Conservation (phyloP, 2,888 invertebrate genomes). For the Brachyptera risi region DNA sequence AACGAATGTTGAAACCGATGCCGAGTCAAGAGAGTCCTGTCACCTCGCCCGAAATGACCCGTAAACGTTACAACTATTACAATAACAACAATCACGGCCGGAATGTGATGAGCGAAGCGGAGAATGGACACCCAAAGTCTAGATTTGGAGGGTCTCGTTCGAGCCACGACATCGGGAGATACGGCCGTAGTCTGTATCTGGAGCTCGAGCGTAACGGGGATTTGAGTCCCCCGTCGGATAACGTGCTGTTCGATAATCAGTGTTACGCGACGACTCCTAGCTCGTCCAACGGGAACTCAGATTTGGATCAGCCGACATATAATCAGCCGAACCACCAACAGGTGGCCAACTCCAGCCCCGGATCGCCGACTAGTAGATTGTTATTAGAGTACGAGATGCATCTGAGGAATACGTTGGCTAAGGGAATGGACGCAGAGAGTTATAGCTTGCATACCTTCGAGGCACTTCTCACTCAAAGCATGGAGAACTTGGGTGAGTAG, state of each 20-base stretch:
- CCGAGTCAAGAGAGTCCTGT: constrained; percentile 85
- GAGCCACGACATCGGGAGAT: constrained; percentile 63
- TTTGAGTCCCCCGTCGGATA: constrained; percentile 84
- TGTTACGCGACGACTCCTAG: constrained; percentile 94
- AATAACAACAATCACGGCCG: constrained; percentile 52
- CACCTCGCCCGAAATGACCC: constrained; percentile 86
- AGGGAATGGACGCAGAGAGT: constrained; percentile 93
- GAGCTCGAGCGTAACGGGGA: constrained; percentile 71
- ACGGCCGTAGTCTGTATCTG: constrained; percentile 61
- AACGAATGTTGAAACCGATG: constrained; percentile 92
- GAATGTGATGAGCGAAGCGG: constrained; percentile 49
- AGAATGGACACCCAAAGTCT: constrained; percentile 48
- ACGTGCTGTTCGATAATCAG: constrained; percentile 91
- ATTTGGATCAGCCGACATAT: constrained; percentile 66
- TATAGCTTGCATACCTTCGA: constrained; percentile 92
- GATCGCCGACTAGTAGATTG: constrained; percentile 78
- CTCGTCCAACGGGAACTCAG: constrained; percentile 88
- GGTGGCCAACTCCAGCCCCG: constrained; percentile 66
- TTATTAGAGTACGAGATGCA: constrained; percentile 93
- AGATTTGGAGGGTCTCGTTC: constrained; percentile 50
- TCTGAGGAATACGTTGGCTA: constrained; percentile 84
- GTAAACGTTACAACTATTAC: constrained; percentile 55
- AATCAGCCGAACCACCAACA: constrained; percentile 25
- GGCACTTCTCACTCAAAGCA: constrained; percentile 86
- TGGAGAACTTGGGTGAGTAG: constrained; percentile 87